Base-by-base conservation (phyloP, 2,113 vertebrate species). In the Telmatochromis brachygnathus region DNA sequence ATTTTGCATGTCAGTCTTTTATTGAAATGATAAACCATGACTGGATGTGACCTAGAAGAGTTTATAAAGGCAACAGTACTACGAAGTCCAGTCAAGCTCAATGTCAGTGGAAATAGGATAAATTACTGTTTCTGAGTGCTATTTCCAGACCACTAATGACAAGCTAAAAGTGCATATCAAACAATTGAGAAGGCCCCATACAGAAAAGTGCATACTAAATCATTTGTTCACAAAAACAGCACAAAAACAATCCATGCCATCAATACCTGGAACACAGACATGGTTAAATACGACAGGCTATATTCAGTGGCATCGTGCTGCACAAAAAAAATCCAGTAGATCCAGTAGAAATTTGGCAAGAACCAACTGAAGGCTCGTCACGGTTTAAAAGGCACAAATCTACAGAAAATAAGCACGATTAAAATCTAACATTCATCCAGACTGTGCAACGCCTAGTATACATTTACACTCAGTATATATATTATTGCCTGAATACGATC, bases 361-460 rank as follows among this genome's bases (percentile, higher is more conserved):
- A 77, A 77, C 33, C 12, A 82, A 87, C 84, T 68, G 70, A 85
- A 90, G 84, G 90, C 87, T 84, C 33, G n/a, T 90, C 82, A 86
- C 47, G 35, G 87, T 86, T 88, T 86, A 77, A 91, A 93, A 94
- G 91, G 90, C 92, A 93, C 90, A 86, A 54, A 84, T 77, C 88
- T 84, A 91, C 60, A 15, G 13, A 14, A 86, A 90, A 86, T 13
- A 77, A 87, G 86, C 73, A 51, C 73, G 5, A 73, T 14, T 35
- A 54, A 13, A 81, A 51, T 19, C 13, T 73, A 68, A 47, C 56
- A 81, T 85, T 86, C 82, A 54, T 85, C 23, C 42, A 70, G 79
- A 90, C 55, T 53, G 79, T 81, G 84, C 84, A 88, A 77, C 53
- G 28, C 86, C 26, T 79, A 75, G 47, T 35, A 68, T 33, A 87